phyloP scores from a whole-genome alignment of 1,140 invertebrate species.

The Capitella teleta region DNA sequence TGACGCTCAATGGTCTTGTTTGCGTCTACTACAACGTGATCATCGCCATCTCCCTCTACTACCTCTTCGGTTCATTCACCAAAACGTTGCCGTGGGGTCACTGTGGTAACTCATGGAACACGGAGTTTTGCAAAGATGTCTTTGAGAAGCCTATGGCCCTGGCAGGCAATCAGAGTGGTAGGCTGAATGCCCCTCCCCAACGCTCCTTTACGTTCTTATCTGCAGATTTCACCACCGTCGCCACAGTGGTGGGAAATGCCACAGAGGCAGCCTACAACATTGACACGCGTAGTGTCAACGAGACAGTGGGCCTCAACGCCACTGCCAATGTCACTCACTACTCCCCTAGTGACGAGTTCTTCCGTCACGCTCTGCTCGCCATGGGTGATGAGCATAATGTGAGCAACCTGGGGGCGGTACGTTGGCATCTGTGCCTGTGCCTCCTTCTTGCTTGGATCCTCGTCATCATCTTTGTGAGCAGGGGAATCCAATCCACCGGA shows the following conservation, averaged over 20 bases:
- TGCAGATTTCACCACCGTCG: no score
- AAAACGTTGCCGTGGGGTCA: constrained; percentile 41
- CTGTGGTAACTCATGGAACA: constrained; percentile 50
- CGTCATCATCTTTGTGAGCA: constrained; percentile 63
- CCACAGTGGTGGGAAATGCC: no score
- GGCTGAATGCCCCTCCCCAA: no score
- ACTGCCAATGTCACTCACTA: no score
- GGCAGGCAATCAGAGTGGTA: no score
- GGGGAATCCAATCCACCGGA: constrained; percentile 68
- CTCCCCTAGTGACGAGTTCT: constrained; percentile 10
- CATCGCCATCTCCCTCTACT: constrained; percentile 40
- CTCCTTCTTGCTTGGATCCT: constrained; percentile 63
- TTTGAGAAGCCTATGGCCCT: no score
- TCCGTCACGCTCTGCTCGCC: neutral
- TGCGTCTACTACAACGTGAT: constrained; percentile 50
- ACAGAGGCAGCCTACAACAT: no score
- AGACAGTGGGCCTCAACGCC: no score
- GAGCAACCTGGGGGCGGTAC: constrained; percentile 48
- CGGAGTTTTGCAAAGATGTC: constrained; percentile 59
- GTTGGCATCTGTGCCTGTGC: constrained; percentile 60
- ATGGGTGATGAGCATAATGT: constrained; percentile 43
- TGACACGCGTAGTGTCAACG: no score
- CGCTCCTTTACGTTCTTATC: no score
- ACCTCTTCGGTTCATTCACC: constrained; percentile 36
- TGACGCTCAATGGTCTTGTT: constrained; percentile 69